Conservation (phyloP, 2,888 invertebrate genomes). For the Cylindroiulus punctatus region DNA sequence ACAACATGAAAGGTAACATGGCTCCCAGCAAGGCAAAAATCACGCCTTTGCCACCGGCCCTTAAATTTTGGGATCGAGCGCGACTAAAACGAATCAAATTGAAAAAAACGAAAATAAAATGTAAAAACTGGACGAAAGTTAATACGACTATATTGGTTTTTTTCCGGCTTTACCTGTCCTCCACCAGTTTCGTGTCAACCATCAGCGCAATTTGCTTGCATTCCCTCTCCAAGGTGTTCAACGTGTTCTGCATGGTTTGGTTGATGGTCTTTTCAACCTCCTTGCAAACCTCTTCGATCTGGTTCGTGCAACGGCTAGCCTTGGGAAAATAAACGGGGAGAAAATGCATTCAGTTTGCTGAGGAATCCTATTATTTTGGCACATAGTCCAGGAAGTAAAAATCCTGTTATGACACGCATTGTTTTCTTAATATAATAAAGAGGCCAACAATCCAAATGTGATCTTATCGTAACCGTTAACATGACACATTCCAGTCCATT, state of each 20-base stretch:
- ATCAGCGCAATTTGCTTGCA: constrained; percentile 67
- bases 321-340: constrained; percentile 58
- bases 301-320: constrained; percentile 69
- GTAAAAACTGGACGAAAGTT: constrained; percentile 59
- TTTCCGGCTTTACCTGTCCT: constrained; percentile 63
- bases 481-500: too few relatives aligned
- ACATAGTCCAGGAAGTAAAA: too few relatives aligned
- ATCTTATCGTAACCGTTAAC: too few relatives aligned
- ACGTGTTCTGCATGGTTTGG: constrained; percentile 70
- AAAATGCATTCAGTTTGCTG: not conserved
- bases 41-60: constrained; percentile 64
- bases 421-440: too few relatives aligned
- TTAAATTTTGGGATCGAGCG: constrained; percentile 62
- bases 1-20: constrained; percentile 62
- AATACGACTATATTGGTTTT: constrained; percentile 51
- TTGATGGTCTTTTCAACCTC: constrained; percentile 71
- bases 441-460: too few relatives aligned
- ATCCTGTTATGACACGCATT: too few relatives aligned
- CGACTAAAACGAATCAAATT: constrained; percentile 58
- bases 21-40: constrained; percentile 65
- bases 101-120: constrained; percentile 55
- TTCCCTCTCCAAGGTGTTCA: constrained; percentile 70
- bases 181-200: constrained; percentile 65
- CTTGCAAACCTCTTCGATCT: constrained; percentile 70
- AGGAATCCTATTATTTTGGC: too few relatives aligned